A percentile compares a stretch with the other conserved stretches of the same genome.
phyloP scores from a whole-genome alignment of 2,113 vertebrate genomes.

The Laterallus jamaicensis region DNA sequence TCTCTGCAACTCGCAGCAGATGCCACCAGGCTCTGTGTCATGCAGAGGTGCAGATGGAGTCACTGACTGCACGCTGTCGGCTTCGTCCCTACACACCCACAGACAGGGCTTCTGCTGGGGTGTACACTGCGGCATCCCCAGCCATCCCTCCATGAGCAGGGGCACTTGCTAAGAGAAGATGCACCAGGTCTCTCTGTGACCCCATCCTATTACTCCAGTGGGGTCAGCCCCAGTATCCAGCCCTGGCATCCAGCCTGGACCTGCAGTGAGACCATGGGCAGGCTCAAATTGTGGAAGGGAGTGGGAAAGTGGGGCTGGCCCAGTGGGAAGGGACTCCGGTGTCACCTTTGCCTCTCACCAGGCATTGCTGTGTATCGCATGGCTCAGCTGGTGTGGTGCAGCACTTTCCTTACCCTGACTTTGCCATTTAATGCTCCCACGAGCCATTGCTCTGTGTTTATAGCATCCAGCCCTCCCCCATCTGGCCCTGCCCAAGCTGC shows the following conservation, averaged over 20 bases:
- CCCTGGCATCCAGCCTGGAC: rapidly evolving
- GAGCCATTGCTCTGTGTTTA: neutral
- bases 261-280: neutral
- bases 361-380: neutral
- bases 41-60: rapidly evolving
- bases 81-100: rapidly evolving
- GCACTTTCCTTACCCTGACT: neutral
- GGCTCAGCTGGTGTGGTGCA: neutral
- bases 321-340: neutral
- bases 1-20: neutral
- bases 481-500: neutral
- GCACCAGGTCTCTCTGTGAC: too few species aligned
- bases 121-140: rapidly evolving
- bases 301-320: neutral
- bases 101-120: neutral
- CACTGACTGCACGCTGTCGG: rapidly evolving
- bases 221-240: neutral
- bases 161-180: too few species aligned
- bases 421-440: neutral
- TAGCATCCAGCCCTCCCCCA: neutral
- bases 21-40: rapidly evolving
- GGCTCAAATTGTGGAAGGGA: neutral
- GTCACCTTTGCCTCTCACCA: neutral
- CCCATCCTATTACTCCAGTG: neutral
- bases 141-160: rapidly evolving